A percentile compares a stretch with the other conserved stretches of the same genome.
Evolutionary conservation across 2,113 vertebrate genomes (phyloP).

Genomic region (Eclectus roratus): DNA sequence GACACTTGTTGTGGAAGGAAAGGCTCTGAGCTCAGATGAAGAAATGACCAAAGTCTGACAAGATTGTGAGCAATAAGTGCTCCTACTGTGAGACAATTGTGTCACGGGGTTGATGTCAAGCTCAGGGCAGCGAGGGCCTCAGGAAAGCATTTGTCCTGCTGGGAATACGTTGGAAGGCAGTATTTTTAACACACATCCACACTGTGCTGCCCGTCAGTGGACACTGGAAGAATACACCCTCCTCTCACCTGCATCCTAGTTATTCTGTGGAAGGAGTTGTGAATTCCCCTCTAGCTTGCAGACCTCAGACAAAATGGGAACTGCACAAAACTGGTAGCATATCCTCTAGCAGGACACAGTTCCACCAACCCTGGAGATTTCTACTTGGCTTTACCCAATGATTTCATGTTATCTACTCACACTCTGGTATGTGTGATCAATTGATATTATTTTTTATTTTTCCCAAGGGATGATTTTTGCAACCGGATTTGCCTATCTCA

Average conservation of each 20-base stretch:
- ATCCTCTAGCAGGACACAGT: background rate
- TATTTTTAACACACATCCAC: background rate
- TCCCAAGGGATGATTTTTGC: background rate
- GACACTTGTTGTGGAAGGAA: background rate
- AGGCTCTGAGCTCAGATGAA: background rate
- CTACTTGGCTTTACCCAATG: background rate
- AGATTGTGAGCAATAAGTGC: background rate
- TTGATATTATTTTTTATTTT: background rate
- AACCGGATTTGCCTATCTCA: too few relatives aligned
- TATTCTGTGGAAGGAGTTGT: background rate
- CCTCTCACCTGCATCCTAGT: fast-evolving
- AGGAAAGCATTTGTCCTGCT: background rate
- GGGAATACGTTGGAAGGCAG: background rate
- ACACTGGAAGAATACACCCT: background rate
- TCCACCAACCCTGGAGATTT: background rate
- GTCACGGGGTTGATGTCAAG: background rate
- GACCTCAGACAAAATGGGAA: background rate
- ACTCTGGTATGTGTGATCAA: background rate
- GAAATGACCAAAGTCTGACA: background rate
- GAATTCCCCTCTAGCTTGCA: background rate
- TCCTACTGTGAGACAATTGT: background rate
- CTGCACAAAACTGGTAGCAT: background rate
- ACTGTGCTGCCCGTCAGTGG: background rate
- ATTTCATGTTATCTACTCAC: background rate
- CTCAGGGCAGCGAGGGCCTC: fast-evolving